Base-by-base conservation (phyloP, 2,888 invertebrate genomes). In the Parnassius orleans region DNA sequence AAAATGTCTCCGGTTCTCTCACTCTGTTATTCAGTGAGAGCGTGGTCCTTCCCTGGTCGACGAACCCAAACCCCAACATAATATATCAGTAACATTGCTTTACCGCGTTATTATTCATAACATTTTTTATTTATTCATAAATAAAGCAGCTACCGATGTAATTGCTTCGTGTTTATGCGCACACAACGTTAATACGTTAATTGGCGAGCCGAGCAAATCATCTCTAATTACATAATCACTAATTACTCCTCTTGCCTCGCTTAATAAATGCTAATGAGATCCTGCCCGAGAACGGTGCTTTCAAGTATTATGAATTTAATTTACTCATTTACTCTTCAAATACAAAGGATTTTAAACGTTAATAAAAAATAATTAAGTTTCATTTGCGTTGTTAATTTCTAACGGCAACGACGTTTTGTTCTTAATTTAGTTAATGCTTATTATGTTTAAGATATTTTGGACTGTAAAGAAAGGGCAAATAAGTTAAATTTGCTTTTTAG, bases 141-240 rank as follows among this genome's bases (percentile, higher is more conserved):
- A 48, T 48, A 14, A 48, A 48, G 15, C 48, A 14, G n/a, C 14
- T 48, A 9, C 46, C 46, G 46, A n/a, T 14, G 12, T 48, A 48
- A 48, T 48, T 48, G 1, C 14, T n/a, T 19, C 53, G 53, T 53
- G 42, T 41, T 9, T 44, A 11, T 43, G 24, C 33, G 15, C 33
- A 46, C 48, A 14, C 48, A 14, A 14, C 59, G 33, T 14, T 53
- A 55, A 60, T 62, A 14, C 59, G 33, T 14, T 53, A 55, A 60
- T 62, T 62, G 60, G 57, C 60, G 43, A 48, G 48, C 69, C 69
- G 68, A 65, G 65, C 69, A 74, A 79, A 78, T 76, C 73, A 68
- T 69, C 70, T 66, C 72, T 79, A 79, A 80, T 80, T 76, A 74
- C 72, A 71, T 78, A 80, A 80, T 79, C 78, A 72, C 70, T 75